Evolutionary conservation across 2,888 invertebrate species (phyloP).

Genomic region (Rhagonycha lutea): DNA sequence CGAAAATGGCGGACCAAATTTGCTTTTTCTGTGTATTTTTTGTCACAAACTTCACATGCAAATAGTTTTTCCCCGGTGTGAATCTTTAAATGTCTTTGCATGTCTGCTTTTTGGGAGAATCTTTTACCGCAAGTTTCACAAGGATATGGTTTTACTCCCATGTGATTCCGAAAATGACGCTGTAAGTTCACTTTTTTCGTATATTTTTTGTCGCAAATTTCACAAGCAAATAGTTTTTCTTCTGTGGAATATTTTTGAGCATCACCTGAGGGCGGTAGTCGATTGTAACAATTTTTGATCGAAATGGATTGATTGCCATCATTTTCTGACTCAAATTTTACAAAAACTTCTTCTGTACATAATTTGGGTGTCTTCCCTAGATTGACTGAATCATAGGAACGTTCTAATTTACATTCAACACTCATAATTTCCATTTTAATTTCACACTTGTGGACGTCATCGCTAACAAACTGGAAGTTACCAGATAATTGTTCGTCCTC

Average conservation of each 20-base stretch:
- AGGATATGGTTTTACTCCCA: constrained; percentile 57
- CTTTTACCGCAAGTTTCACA: constrained; percentile 59
- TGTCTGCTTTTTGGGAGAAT: constrained; percentile 56
- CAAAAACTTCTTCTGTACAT: not conserved
- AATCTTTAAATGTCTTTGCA: constrained; percentile 54
- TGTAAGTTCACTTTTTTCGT: constrained; percentile 55
- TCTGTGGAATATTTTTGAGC: constrained; percentile 33
- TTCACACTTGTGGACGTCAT: not conserved
- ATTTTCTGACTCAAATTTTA: not conserved
- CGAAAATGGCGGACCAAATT: constrained; percentile 16
- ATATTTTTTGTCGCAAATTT: constrained; percentile 59
- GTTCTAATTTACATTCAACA: not conserved
- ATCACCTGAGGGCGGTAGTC: not conserved
- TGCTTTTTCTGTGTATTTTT: not conserved
- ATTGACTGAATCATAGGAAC: not conserved
- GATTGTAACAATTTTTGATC: not conserved
- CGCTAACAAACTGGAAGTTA: not conserved
- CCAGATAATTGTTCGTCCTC: not conserved
- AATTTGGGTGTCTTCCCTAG: not conserved
- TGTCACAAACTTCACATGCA: not conserved
- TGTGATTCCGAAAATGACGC: constrained; percentile 61
- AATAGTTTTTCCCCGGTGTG: constrained; percentile 53
- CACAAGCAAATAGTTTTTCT: constrained; percentile 58
- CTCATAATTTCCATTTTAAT: not conserved
- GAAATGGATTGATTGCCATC: not conserved